Conservation (phyloP, 92 coral and sea anemone species). For the Siderastrea radians region DNA sequence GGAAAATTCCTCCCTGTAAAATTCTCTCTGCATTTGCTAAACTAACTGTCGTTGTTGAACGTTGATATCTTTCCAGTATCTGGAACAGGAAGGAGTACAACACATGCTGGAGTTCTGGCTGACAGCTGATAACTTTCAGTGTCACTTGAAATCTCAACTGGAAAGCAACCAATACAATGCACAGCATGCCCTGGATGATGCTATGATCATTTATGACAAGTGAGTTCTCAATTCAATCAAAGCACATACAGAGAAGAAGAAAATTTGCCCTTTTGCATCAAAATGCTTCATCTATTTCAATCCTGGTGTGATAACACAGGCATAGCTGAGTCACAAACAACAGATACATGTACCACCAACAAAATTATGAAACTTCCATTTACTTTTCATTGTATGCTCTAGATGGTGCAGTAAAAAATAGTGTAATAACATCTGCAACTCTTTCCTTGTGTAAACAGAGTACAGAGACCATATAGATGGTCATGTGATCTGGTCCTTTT, state of each 20-base stretch:
- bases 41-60: neutral
- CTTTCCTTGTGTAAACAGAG: neutral
- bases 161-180: constrained; percentile 80
- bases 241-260: neutral
- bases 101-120: constrained; percentile 97
- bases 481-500: too few relatives aligned
- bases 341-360: too few relatives aligned
- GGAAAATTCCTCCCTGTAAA: too few relatives aligned
- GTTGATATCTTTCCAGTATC: constrained; percentile 56
- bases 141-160: constrained; percentile 81
- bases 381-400: too few relatives aligned
- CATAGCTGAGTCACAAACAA: too few relatives aligned
- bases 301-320: too few relatives aligned
- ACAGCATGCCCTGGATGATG: constrained; percentile 91
- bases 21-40: too few relatives aligned
- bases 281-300: too few relatives aligned
- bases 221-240: constrained; percentile 30
- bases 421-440: neutral
- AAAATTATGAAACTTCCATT: too few relatives aligned
- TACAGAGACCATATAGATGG: too few relatives aligned
- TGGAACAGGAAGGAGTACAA: constrained; percentile 92
- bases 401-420: too few relatives aligned
- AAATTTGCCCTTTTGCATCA: neutral
- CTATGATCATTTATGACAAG: constrained; percentile 98
- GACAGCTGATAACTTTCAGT: constrained; percentile 92